These are phyloP conservation scores for Gadopsis marmoratus DNA, from an alignment of 2,797 vertebrate genomes.

Conservation along the genomic window DNA sequence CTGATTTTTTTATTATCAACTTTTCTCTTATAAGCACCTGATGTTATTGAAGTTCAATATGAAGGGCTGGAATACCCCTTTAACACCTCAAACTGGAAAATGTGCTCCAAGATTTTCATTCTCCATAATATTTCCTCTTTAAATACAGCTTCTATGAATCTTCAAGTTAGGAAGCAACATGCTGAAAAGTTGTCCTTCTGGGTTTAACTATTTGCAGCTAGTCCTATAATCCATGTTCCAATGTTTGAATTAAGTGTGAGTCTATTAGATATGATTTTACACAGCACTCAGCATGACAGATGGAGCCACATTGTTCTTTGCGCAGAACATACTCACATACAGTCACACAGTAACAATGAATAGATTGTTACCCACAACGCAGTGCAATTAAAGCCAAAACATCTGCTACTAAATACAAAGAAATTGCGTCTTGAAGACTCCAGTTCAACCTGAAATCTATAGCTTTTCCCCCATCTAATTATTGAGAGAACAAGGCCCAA, in stretches of 20 bases:
- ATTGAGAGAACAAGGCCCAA: conserved; percentile 46
- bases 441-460: conserved; percentile 61
- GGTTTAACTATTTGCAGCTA: background rate
- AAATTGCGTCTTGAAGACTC: conserved; percentile 13
- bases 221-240: background rate
- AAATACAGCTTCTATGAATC: background rate
- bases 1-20: too few relatives aligned
- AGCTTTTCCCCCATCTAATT: conserved; percentile 60
- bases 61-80: too few relatives aligned
- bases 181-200: background rate
- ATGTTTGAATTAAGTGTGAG: background rate
- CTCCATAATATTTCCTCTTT: background rate
- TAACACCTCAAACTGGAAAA: background rate
- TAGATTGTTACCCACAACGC: background rate
- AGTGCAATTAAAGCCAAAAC: conserved; percentile 21
- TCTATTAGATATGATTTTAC: background rate
- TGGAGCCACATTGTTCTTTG: background rate
- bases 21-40: too few relatives aligned
- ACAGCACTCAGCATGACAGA: background rate
- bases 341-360: background rate
- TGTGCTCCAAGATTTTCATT: background rate
- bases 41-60: too few relatives aligned
- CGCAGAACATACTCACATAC: background rate
- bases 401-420: conserved; percentile 37
- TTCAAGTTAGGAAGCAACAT: background rate